These are phyloP conservation scores for Danaus chrysippus DNA, from an alignment of 2,888 invertebrate genomes.

Conservation along the genomic window DNA sequence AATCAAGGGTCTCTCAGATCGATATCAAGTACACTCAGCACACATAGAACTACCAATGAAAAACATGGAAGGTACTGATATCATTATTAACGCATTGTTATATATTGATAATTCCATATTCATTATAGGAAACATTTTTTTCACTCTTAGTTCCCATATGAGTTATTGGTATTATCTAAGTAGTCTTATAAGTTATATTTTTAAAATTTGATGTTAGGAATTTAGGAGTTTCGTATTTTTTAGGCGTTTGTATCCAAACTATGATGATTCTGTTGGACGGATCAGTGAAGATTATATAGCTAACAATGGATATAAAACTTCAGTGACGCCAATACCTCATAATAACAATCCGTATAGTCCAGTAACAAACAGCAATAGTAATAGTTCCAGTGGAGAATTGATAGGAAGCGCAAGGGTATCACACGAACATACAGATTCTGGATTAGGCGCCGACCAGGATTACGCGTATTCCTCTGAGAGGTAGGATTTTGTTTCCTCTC, in stretches of 20 bases:
- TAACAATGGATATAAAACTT: conserved; percentile 69
- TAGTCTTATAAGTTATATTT: not conserved
- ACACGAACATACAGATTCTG: conserved; percentile 88
- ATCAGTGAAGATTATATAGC: conserved; percentile 65
- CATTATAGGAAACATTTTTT: conserved; percentile 1
- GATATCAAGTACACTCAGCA: conserved; percentile 78
- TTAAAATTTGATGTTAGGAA: conserved; percentile 2
- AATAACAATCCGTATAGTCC: conserved; percentile 75
- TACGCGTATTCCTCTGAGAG: conserved; percentile 85
- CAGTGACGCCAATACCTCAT: conserved; percentile 58
- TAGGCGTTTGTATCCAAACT: conserved; percentile 69
- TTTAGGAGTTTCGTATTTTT: conserved; percentile 31
- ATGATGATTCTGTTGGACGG: conserved; percentile 57
- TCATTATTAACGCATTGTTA: conserved; percentile 19
- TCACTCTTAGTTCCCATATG: not conserved
- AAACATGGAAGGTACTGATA: conserved; percentile 64
- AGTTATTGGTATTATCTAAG: not conserved
- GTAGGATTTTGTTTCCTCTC: conserved; percentile 48
- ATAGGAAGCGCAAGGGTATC: conserved; percentile 80
- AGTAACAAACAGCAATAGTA: conserved; percentile 74
- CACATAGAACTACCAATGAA: conserved; percentile 72
- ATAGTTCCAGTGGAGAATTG: conserved; percentile 74
- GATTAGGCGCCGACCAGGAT: conserved; percentile 87
- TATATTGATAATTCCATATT: conserved; percentile 8
- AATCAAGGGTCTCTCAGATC: conserved; percentile 80